Base-by-base conservation (phyloP, 2,888 invertebrate species). In the Bombylius major region DNA sequence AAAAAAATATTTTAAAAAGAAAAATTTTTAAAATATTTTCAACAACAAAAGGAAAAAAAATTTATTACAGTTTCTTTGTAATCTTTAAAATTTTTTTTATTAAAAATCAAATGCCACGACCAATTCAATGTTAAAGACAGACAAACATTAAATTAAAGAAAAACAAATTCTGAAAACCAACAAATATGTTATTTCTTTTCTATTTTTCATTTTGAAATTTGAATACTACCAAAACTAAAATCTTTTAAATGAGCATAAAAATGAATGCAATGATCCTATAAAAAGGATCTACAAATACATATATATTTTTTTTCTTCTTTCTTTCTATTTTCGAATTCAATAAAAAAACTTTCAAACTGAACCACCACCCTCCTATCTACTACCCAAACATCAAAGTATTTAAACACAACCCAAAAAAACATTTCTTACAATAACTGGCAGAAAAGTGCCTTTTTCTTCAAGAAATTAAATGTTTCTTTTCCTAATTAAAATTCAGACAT, bases 401-500 rank as follows among this genome's bases (percentile, higher is more conserved):
- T 23, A 23, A 23, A 23, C 23, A 23, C 23, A 23, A 23, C 23
- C 23, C 23, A 23, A 23, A 36, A 36, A 39, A 39, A 42, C 39
- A 23, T 23, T 23, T 23, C 23, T 42, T 42, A 11, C 11, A 42
- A 11, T 42, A 11, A 11, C 11, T 42, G 39, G 39, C 39, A 11
- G 12, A 45, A 54, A 47, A 47, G 47, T 34, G 50, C 45, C 50
- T 54, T 54, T 39, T 54, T 50, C 54, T 54, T 45, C 1, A 34
- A 50, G 50, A 54, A 54, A 54, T 54, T 54, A 54, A 54, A 54
- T 54, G 54, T 54, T 54, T 54, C 54, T 54, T 54, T 50, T 54
- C 50, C 54, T 54, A 54, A 54, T 54, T 54, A 54, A 54, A 54
- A 54, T 54, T 54, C 54, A 54, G 54, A 45, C 49, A 50, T 50